A percentile compares a stretch with the other conserved stretches of the same genome.
Conservation (phyloP, 2,888 invertebrate species). For the Cheilosia soror region DNA sequence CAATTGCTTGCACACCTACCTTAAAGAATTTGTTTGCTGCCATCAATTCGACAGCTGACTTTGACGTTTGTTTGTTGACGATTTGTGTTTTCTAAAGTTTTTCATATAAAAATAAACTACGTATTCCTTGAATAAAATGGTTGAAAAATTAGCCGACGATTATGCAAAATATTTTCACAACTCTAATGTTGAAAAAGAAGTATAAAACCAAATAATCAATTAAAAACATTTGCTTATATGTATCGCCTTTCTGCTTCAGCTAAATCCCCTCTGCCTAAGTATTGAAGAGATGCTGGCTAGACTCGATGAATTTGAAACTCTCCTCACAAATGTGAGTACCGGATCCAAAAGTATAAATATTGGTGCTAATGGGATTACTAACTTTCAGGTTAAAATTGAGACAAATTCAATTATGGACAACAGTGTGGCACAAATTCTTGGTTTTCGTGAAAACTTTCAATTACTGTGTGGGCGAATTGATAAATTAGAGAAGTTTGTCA, state of each 20-base stretch:
- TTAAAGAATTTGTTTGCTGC: too few species aligned
- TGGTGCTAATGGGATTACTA: neutral
- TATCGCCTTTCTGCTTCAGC: constrained; percentile 71
- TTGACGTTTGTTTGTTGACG: constrained; percentile 25
- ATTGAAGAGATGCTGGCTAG: constrained; percentile 88
- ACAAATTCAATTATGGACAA: constrained; percentile 81
- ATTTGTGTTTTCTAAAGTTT: neutral
- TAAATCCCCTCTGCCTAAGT: constrained; percentile 86
- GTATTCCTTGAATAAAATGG: constrained; percentile 17
- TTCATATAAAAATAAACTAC: neutral
- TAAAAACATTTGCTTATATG: neutral
- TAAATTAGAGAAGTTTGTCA: constrained; percentile 85
- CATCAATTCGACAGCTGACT: constrained; percentile 9
- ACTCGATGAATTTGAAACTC: constrained; percentile 87
- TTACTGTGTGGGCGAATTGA: constrained; percentile 85
- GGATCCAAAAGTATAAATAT: neutral
- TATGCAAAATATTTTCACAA: constrained; percentile 85
- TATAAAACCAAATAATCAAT: constrained; percentile 76
- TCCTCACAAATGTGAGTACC: constrained; percentile 85
- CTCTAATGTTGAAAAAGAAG: constrained; percentile 85
- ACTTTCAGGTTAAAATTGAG: constrained; percentile 80
- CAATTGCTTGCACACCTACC: neutral
- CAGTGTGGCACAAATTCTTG: constrained; percentile 85
- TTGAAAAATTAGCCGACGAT: constrained; percentile 82
- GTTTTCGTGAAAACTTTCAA: constrained; percentile 85